phyloP scores from a whole-genome alignment of 2,113 vertebrate species.

The Chlorodrepanis virens region DNA sequence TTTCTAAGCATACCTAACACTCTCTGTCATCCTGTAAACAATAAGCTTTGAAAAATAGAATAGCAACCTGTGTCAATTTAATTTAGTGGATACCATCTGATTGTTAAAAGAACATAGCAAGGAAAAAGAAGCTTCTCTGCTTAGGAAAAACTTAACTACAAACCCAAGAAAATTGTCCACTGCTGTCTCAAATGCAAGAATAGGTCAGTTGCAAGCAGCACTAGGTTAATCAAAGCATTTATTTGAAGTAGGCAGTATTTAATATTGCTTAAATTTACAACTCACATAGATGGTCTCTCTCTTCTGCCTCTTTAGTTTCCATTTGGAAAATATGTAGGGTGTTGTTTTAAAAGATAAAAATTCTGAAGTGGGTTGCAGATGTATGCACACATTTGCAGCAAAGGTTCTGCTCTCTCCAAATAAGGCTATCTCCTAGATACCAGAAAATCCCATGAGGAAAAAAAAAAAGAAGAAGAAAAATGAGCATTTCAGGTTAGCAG shows the following conservation, averaged over 20 bases:
- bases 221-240: background rate
- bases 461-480: background rate
- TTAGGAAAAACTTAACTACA: background rate
- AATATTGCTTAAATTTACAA: background rate
- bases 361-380: background rate
- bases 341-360: background rate
- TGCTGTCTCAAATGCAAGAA: background rate
- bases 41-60: background rate
- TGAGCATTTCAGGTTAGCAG: background rate
- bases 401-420: background rate
- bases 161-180: fast-evolving
- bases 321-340: background rate
- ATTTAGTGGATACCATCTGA: background rate
- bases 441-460: background rate
- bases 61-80: fast-evolving
- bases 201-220: background rate
- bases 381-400: background rate
- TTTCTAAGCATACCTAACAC: background rate
- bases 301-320: background rate
- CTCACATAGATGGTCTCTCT: background rate
- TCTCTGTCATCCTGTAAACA: fast-evolving
- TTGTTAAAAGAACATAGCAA: background rate
- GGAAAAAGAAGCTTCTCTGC: background rate
- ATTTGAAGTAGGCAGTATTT: background rate
- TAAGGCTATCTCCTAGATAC: background rate